Evolutionary conservation across 2,797 vertebrate species (phyloP), one percentile per base, ranked within the genome.

Genomic region (Onychomys torridus): DNA sequence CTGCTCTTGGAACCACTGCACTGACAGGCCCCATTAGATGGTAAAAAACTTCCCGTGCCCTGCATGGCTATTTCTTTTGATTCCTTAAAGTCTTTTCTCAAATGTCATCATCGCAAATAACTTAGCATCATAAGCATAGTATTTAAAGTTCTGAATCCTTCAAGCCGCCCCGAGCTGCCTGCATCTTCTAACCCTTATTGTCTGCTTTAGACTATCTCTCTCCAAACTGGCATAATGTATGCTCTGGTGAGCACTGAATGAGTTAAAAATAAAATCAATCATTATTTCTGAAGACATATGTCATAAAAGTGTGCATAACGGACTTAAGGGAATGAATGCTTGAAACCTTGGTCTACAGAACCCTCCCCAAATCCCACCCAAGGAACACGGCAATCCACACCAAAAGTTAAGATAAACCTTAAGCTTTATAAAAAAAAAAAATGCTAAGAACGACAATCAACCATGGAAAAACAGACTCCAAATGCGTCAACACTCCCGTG

Each of bases 391-490:
- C 10, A 95, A 43, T 61, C 65, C 63, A 98, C 89, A 93, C 89
- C 69, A 71, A 78, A 13, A 81, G 9, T 67, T 11, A 43, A 37
- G 27, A 43, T 32, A 67, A 40, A 21, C 89, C 86, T 16, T 91
- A 37, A 96, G 95, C 63, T 98, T 98, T 98, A 98, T 98, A 73
- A 46, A 71, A n/a, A n/a, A 71, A n/a, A n/a, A n/a, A n/a, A 94
- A 91, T 67, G 76, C 0, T 49, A 89, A 89, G 25, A 40, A 91
- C 2, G 57, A 61, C 65, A 82, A 92, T 37, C 83, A 93, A 92
- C 67, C 69, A 76, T 21, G 0, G 43, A 34, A 79, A 92, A 76
- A 13, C 11, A 79, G 89, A 67, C 34, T 95, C 76, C 89, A 37
- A 49, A 63, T 75, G 19, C 49, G 10, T 61, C 78, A 9, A 61